Evolutionary conservation across 2,113 vertebrate genomes (phyloP).

Genomic region (Alligator sinensis): DNA sequence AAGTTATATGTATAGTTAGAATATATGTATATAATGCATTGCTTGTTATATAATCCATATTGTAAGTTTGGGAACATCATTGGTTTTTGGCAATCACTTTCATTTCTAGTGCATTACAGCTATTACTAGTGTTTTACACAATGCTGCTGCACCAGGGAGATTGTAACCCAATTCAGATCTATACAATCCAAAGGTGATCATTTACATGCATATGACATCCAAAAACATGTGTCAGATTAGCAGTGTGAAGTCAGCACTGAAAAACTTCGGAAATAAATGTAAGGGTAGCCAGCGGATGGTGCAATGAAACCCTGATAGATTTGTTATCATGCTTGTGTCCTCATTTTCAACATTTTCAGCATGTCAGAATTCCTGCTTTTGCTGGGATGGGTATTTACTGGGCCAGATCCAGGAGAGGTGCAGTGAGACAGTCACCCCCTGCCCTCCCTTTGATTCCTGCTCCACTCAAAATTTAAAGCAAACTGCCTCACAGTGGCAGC

Average conservation of each 20-base stretch:
- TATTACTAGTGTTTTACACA: not conserved
- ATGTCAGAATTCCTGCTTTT: not conserved
- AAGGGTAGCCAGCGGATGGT: not conserved
- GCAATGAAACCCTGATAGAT: not conserved
- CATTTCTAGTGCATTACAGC: not conserved
- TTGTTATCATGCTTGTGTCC: not conserved
- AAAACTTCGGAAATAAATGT: not conserved
- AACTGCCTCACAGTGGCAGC: too few species aligned
- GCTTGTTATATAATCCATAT: too few species aligned
- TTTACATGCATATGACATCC: constrained; percentile 28
- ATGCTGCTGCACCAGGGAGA: constrained; percentile 11
- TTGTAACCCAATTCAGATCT: not conserved
- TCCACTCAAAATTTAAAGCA: too few species aligned
- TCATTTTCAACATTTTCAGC: not conserved
- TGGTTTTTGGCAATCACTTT: not conserved
- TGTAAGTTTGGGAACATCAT: not conserved
- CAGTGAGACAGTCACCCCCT: too few species aligned
- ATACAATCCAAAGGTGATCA: constrained; percentile 31
- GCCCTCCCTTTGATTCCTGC: too few species aligned
- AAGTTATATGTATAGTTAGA: too few species aligned
- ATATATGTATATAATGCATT: too few species aligned
- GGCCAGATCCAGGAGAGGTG: too few species aligned
- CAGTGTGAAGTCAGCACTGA: not conserved
- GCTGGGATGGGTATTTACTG: not conserved
- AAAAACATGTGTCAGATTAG: not conserved